phyloP scores from a whole-genome alignment of 2,888 invertebrate genomes.

The Entomobrya proxima region DNA sequence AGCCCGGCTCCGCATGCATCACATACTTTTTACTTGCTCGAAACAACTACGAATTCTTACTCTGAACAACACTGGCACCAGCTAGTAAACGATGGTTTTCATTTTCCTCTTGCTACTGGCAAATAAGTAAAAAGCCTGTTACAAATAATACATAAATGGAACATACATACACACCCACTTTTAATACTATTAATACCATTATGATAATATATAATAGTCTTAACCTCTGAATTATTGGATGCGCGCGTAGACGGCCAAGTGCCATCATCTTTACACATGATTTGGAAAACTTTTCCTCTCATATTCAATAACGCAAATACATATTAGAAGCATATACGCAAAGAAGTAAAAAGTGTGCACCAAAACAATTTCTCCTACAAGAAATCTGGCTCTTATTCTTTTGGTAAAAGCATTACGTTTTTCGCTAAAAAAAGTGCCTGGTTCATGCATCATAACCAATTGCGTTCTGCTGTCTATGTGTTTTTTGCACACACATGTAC shows the following conservation, averaged over 20 bases:
- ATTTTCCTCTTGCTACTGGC: slow-evolving; percentile 47
- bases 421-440: no score
- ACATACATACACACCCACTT: slow-evolving; percentile 6
- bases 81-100: slow-evolving; percentile 49
- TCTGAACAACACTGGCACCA: no score
- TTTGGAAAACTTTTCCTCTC: not conserved
- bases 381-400: no score
- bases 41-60: no score
- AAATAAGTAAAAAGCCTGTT: slow-evolving; percentile 47
- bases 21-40: slow-evolving; percentile 10
- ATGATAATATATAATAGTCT: slow-evolving; percentile 45
- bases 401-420: no score
- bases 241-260: slow-evolving; percentile 16
- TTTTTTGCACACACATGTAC: no score
- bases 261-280: slow-evolving; percentile 40
- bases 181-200: slow-evolving; percentile 18
- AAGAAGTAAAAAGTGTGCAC: no score
- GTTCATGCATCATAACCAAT: no score
- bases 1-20: not conserved
- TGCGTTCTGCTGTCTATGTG: no score
- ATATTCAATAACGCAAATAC: no score
- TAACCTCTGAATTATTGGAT: slow-evolving; percentile 60
- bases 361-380: no score
- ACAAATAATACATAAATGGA: slow-evolving; percentile 1
- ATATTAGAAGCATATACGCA: no score